Conservation (phyloP, 2,888 invertebrate species). For the Azorinus chamasolen region DNA sequence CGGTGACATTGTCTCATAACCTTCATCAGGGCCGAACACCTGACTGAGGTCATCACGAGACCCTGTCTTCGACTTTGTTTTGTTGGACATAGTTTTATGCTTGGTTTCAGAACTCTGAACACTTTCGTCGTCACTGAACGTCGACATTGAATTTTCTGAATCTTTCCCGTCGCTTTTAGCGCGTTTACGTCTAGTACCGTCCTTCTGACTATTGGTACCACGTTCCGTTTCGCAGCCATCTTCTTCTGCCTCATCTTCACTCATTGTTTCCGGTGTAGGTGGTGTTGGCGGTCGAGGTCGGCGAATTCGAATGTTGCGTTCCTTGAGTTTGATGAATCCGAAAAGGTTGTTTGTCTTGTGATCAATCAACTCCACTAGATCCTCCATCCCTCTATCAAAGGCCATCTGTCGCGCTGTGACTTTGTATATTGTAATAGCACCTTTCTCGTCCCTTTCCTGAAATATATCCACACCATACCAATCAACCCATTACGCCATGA, state of each 20-base stretch:
- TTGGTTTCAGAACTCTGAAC: conserved; percentile 26
- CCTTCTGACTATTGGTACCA: background rate
- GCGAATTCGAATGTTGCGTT: conserved; percentile 68
- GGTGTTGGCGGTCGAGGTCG: conserved; percentile 68
- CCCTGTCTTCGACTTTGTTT: background rate
- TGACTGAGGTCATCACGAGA: conserved; percentile 41
- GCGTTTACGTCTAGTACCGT: background rate
- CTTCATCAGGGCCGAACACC: conserved; percentile 64
- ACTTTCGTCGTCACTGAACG: conserved; percentile 13
- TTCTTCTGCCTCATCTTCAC: conserved; percentile 32
- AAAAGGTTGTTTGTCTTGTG: conserved; percentile 77
- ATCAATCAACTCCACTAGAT: conserved; percentile 84
- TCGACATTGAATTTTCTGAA: background rate
- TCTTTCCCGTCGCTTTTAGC: conserved; percentile 15
- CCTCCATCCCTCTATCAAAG: conserved; percentile 75
- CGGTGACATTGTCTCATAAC: conserved; percentile 68
- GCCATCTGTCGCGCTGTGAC: conserved; percentile 84
- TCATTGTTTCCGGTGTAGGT: conserved; percentile 50
- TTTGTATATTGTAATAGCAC: conserved; percentile 66
- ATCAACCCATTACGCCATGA: too few species aligned
- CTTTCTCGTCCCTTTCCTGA: conserved; percentile 55
- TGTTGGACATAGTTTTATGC: background rate
- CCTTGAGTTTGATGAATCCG: conserved; percentile 68
- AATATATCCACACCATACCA: too few species aligned
- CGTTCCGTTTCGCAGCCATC: conserved; percentile 11